A percentile compares a stretch with the other conserved stretches of the same genome.
Conservation (phyloP, 2,888 invertebrate genomes). For the Phymatocera aterrima region DNA sequence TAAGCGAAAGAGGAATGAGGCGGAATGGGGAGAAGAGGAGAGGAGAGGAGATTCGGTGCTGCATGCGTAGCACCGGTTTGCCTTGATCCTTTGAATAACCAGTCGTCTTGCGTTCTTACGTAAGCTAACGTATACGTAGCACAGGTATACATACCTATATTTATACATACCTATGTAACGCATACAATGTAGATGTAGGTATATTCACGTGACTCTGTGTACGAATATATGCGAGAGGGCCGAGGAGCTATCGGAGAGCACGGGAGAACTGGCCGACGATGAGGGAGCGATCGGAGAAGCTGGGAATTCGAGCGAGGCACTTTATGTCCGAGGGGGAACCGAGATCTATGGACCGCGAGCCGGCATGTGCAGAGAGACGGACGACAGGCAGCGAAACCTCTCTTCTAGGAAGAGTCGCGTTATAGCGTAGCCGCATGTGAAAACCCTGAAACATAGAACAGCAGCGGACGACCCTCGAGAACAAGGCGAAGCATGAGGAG, state of each 20-base stretch:
- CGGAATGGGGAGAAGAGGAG: not conserved
- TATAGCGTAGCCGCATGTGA: not conserved
- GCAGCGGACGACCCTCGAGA: not conserved
- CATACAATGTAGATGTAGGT: not conserved
- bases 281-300: too few relatives aligned
- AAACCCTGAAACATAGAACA: not conserved
- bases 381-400: not conserved
- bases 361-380: not conserved
- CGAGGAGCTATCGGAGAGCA: constrained; percentile 9
- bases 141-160: not conserved
- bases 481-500: not conserved
- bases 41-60: not conserved
- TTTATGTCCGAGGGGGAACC: not conserved
- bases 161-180: not conserved
- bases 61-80: constrained; percentile 65
- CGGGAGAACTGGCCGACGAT: not conserved
- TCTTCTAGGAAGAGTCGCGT: constrained; percentile 10
- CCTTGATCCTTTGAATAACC: constrained; percentile 71
- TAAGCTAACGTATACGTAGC: constrained; percentile 49
- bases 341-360: not conserved
- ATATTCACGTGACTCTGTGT: too few relatives aligned
- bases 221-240: not conserved
- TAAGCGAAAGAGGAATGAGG: not conserved
- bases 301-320: too few relatives aligned
- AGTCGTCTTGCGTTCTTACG: constrained; percentile 64